Evolutionary conservation across 2,888 invertebrate species (phyloP).

Genomic region (Leucophenga maculata): DNA sequence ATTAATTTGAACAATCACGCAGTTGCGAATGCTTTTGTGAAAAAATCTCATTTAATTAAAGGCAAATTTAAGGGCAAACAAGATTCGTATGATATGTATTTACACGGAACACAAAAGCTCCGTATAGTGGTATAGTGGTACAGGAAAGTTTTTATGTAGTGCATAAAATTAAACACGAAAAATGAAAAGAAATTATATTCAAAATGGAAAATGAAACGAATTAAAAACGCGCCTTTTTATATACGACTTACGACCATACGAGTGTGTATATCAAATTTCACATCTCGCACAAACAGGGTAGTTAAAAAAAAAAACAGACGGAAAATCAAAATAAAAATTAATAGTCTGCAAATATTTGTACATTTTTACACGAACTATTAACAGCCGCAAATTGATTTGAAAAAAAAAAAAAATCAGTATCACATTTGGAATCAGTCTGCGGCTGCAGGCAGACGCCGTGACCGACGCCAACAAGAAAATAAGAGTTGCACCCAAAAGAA

Average conservation of each 20-base stretch:
- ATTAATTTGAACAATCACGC: conserved; percentile 35
- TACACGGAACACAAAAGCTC: conserved; percentile 21
- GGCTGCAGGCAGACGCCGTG: not conserved
- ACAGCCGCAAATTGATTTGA: conserved; percentile 50
- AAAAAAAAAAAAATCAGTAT: not conserved
- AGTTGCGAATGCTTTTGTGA: not conserved
- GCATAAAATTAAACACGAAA: conserved; percentile 21
- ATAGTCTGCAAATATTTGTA: conserved; percentile 71
- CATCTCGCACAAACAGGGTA: not conserved
- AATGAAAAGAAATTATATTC: conserved; percentile 19
- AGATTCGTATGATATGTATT: conserved; percentile 41
- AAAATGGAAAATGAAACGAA: conserved; percentile 9
- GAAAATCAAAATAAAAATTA: conserved; percentile 57
- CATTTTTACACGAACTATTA: conserved; percentile 72
- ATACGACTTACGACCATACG: not conserved
- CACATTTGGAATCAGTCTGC: not conserved
- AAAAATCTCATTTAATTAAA: conserved; percentile 59
- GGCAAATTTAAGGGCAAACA: conserved; percentile 66
- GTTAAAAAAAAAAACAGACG: conserved; percentile 30
- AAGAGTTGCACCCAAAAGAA: no score
- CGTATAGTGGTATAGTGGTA: not conserved
- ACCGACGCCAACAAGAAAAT: not conserved
- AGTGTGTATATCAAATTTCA: conserved; percentile 36
- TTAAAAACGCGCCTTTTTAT: conserved; percentile 31
- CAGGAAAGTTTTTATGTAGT: not conserved